Evolutionary conservation across 2,113 vertebrate species (phyloP).

Genomic region (Seriola dumerili): DNA sequence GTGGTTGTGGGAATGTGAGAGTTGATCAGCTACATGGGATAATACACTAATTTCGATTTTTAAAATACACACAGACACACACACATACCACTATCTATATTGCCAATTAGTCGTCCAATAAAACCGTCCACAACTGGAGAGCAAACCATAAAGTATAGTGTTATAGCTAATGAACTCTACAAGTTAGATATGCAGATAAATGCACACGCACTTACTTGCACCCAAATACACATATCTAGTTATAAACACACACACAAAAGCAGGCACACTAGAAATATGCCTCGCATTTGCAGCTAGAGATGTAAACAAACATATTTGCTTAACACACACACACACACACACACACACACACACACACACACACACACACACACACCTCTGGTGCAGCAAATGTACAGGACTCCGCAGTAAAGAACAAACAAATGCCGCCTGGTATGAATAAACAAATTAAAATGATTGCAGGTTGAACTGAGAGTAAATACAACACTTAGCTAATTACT

Average conservation of each 20-base stretch:
- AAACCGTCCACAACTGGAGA: conserved; percentile 54
- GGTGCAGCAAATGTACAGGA: conserved; percentile 33
- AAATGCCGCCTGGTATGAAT: conserved; percentile 58
- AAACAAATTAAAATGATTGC: conserved; percentile 75
- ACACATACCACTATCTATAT: conserved; percentile 49
- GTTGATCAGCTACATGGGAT: conserved; percentile 4
- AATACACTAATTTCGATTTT: conserved; percentile 27
- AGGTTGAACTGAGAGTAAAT: conserved; percentile 67
- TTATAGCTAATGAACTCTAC: conserved; percentile 66
- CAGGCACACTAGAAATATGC: conserved; percentile 11
- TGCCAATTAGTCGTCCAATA: conserved; percentile 73
- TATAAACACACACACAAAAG: conserved; percentile 28
- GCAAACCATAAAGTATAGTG: conserved; percentile 56
- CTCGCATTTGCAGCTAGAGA: conserved; percentile 20
- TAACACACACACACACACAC: conserved; percentile 15
- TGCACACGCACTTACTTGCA: background rate
- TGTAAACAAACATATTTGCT: conserved; percentile 50
- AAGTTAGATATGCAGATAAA: conserved; percentile 56
- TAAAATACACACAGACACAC: conserved; percentile 27
- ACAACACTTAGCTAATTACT: conserved; percentile 74
- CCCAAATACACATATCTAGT: background rate
- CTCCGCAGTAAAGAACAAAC: conserved; percentile 50
- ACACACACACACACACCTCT: conserved; percentile 11
- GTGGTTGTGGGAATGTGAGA: conserved; percentile 14
- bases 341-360: too few species aligned